Percentiles rank a stretch among this genome's conserved stretches.
These are phyloP conservation scores for Poeciliopsis prolifica DNA, from an alignment of 2,113 vertebrate genomes.

Conservation along the genomic window DNA sequence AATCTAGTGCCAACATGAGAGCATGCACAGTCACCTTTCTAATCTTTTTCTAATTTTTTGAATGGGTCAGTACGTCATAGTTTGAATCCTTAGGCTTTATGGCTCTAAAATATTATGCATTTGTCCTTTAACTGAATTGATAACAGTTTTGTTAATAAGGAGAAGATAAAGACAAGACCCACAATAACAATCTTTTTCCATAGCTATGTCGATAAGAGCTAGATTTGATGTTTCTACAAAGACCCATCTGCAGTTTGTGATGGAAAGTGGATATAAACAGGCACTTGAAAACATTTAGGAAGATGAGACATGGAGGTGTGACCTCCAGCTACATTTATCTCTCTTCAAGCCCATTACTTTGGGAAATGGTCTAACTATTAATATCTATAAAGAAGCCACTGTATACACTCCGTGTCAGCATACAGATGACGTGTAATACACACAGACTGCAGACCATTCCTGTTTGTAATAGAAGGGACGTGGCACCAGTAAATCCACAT, in stretches of 20 bases:
- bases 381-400: constrained; percentile 26
- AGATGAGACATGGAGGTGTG: constrained; percentile 15
- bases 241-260: not conserved
- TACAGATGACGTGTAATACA: constrained; percentile 47
- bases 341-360: constrained; percentile 44
- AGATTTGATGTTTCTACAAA: constrained; percentile 17
- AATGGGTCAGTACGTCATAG: too few relatives aligned
- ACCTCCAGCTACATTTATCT: constrained; percentile 26
- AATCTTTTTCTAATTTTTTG: too few relatives aligned
- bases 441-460: constrained; percentile 61
- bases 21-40: not conserved
- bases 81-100: too few relatives aligned
- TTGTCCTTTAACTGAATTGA: constrained; percentile 9
- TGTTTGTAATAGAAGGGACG: constrained; percentile 53
- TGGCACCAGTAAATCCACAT: constrained; percentile 59
- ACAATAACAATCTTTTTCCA: constrained; percentile 18
- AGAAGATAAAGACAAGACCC: constrained; percentile 2
- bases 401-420: constrained; percentile 51
- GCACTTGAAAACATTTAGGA: constrained; percentile 19
- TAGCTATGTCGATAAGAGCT: constrained; percentile 43
- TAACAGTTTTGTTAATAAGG: constrained; percentile 19
- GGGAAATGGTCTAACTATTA: constrained; percentile 41
- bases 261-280: not conserved
- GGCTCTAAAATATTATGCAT: too few relatives aligned
- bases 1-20: constrained; percentile 14